A percentile compares a stretch with the other conserved stretches of the same genome.
Conservation (phyloP, 1,140 invertebrate species). For the Heterodera schachtii region DNA sequence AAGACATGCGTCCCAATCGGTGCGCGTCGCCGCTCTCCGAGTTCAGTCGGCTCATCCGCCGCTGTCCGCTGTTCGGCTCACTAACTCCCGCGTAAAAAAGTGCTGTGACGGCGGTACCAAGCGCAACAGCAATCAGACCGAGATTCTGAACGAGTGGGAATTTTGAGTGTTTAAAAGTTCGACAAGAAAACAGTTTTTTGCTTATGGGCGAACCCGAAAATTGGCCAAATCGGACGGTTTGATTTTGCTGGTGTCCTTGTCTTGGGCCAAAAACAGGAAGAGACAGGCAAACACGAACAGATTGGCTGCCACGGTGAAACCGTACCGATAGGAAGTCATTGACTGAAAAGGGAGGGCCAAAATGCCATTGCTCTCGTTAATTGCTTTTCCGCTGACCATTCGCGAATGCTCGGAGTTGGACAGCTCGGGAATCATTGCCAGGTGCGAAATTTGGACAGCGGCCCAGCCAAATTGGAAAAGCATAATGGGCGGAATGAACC, state of each 20-base stretch:
- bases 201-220: slow-evolving; percentile 41
- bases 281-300: slow-evolving; percentile 55
- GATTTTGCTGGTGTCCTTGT: slow-evolving; percentile 33
- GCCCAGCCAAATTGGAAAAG: slow-evolving; percentile 98
- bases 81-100: slow-evolving; percentile 54
- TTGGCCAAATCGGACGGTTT: slow-evolving; percentile 52
- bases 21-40: slow-evolving; percentile 29
- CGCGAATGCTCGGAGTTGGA: slow-evolving; percentile 42
- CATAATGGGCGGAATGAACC: slow-evolving; percentile 84
- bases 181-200: background rate
- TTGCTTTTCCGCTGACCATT: background rate
- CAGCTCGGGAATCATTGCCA: slow-evolving; percentile 79
- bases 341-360: slow-evolving; percentile 1
- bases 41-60: slow-evolving; percentile 23
- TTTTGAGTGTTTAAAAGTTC: slow-evolving; percentile 11
- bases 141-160: slow-evolving; percentile 15
- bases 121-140: slow-evolving; percentile 49
- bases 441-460: slow-evolving; percentile 84
- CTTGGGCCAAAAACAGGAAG: slow-evolving; percentile 44
- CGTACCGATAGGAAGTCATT: slow-evolving; percentile 52
- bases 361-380: too few relatives aligned
- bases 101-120: slow-evolving; percentile 46
- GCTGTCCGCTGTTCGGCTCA: slow-evolving; percentile 31
- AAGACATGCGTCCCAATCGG: slow-evolving; percentile 35
- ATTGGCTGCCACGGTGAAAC: slow-evolving; percentile 59